Base-by-base conservation (phyloP, 2,888 invertebrate genomes). In the Drosophila seclusa region DNA sequence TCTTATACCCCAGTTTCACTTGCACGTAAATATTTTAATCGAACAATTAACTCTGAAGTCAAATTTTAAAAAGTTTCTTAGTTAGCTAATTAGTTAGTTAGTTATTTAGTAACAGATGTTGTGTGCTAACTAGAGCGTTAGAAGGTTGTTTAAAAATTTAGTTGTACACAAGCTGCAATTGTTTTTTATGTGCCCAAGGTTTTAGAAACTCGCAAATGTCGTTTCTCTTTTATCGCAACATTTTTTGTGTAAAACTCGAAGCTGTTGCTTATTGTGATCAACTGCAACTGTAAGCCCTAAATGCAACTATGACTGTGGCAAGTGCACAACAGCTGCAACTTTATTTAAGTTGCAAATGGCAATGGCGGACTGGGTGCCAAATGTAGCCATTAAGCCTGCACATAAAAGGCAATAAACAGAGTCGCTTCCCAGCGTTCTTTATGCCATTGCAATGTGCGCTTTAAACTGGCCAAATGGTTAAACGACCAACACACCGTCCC, bases 321-420 rank as follows among this genome's bases (percentile, higher is more conserved):
- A 34, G 40, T 52, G 59, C 52, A 29, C 40, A 40, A 73, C 57
- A 45, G 52, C 21, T 48, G 58, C 57, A 57, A 62, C 62, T 55
- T 62, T 63, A 73, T 64, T 67, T 69, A 29, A 63, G 64, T 61
- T 78, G 73, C 58, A 60, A 78, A 60, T 62, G 36, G 66, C 49
- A 1, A 38, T 36, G 50, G 50, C 49, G 42, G 45, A 52, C 49
- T 53, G 52, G 50, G 38, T 48, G 59, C 69, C 76, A 72, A 85
- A 74, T 88, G 84, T 73, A 83, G 77, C 83, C 84, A 86, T 88
- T 85, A 86, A 53, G 64, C 55, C 65, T 49, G 67, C 84, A 74
- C 87, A 89, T 89, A 79, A 83, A 85, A 85, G 77, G 87, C 89
- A 83, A 85, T 85, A 87, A 85, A 86, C 84, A 79, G 75, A 57